A percentile compares a stretch with the other conserved stretches of the same genome.
Conservation (phyloP, 1,140 invertebrate species). For the Anthonomus grandis region DNA sequence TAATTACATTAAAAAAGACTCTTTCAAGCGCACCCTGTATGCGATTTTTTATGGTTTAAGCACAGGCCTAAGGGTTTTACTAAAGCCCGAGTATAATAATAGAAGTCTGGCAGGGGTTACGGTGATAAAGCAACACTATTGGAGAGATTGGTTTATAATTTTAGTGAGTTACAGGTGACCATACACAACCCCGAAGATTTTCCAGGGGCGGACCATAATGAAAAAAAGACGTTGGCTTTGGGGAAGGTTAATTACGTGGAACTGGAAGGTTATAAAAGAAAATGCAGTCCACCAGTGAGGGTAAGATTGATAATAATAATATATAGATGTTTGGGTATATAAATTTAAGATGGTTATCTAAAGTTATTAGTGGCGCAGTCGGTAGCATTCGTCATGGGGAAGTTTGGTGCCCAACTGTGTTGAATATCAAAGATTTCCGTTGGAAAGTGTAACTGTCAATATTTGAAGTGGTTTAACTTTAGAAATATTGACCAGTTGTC, state of each 20-base stretch:
- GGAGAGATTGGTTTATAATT: neutral
- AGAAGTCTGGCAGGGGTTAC: neutral
- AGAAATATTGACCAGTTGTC: too few relatives aligned
- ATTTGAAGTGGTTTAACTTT: too few relatives aligned
- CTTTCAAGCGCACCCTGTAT: neutral
- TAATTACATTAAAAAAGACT: conserved; percentile 2
- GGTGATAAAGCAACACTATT: neutral
- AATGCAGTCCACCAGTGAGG: conserved; percentile 1
- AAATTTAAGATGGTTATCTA: too few relatives aligned
- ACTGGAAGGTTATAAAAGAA: neutral
- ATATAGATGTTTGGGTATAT: too few relatives aligned
- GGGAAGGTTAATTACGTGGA: conserved; percentile 1
- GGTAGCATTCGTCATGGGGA: too few relatives aligned
- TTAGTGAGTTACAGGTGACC: neutral
- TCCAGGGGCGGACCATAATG: neutral
- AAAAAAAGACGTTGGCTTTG: neutral
- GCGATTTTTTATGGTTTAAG: neutral
- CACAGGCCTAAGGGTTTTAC: neutral
- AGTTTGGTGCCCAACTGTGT: too few relatives aligned
- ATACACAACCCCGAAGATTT: conserved; percentile 1
- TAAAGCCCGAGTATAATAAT: neutral
- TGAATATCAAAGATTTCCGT: too few relatives aligned
- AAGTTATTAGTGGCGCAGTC: too few relatives aligned
- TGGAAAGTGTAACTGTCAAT: too few relatives aligned
- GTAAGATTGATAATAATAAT: too few relatives aligned